Percentiles rank a stretch among this genome's conserved stretches.
Conservation (phyloP, 2,797 vertebrate species). For the Anguilla anguilla region DNA sequence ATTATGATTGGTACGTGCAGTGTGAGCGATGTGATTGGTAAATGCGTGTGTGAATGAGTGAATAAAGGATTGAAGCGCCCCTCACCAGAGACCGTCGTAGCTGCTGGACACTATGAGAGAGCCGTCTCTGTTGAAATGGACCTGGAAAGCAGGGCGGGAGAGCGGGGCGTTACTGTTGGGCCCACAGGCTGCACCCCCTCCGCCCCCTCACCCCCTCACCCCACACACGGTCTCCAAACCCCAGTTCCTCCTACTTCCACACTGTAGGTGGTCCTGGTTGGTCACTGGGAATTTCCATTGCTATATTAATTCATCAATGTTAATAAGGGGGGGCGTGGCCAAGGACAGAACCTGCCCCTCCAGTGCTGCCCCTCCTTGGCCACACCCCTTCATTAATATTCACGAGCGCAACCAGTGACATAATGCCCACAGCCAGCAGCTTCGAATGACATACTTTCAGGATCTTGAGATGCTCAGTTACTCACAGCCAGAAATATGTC, state of each 20-base stretch:
- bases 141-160: conserved; percentile 68
- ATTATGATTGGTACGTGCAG: too few relatives aligned
- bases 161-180: not conserved
- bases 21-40: too few relatives aligned
- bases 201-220: not conserved
- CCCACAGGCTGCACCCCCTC: not conserved
- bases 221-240: not conserved
- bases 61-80: not conserved
- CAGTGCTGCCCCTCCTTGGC: too few relatives aligned
- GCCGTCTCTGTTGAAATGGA: conserved; percentile 97
- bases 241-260: not conserved
- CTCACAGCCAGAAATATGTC: too few relatives aligned
- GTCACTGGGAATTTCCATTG: not conserved
- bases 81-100: conserved; percentile 97
- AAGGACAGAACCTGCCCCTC: not conserved
- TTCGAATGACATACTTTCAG: too few relatives aligned
- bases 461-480: too few relatives aligned
- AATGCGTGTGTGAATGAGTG: not conserved
- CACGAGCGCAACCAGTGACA: too few relatives aligned
- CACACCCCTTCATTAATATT: too few relatives aligned
- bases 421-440: too few relatives aligned
- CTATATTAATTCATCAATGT: not conserved
- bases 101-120: conserved; percentile 98
- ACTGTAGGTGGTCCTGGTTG: not conserved
- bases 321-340: not conserved